phyloP scores from a whole-genome alignment of 2,113 vertebrate species.

The Paradoxurus hermaphroditus region DNA sequence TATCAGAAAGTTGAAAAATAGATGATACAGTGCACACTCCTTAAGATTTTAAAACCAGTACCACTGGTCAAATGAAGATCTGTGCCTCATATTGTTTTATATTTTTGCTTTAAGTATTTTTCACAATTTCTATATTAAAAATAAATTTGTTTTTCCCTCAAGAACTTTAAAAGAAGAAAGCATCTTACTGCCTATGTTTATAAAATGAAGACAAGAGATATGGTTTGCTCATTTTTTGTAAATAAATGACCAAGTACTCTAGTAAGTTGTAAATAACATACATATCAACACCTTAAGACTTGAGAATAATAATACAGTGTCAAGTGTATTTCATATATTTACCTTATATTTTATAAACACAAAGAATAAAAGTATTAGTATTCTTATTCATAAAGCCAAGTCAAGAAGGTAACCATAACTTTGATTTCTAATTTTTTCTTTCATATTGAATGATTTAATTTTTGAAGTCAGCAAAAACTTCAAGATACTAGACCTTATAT shows the following conservation, averaged over 20 bases:
- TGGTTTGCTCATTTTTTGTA: conserved; percentile 8
- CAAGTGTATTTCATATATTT: conserved; percentile 49
- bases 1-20: conserved; percentile 32
- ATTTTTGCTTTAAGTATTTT: conserved; percentile 44
- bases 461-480: conserved; percentile 86
- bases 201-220: conserved; percentile 33
- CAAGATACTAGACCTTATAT: conserved; percentile 77
- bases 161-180: conserved; percentile 61
- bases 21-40: conserved; percentile 28
- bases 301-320: conserved; percentile 36
- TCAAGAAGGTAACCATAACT: conserved; percentile 74
- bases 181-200: conserved; percentile 16
- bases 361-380: conserved; percentile 70
- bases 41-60: conserved; percentile 49
- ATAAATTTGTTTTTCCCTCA: not conserved
- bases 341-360: conserved; percentile 58
- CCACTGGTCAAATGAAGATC: conserved; percentile 59
- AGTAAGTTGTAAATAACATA: conserved; percentile 50
- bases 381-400: conserved; percentile 79
- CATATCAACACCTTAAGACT: conserved; percentile 9
- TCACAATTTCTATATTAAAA: conserved; percentile 32
- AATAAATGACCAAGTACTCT: conserved; percentile 48
- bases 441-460: conserved; percentile 82
- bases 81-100: not conserved
- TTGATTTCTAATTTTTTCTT: conserved; percentile 79